These are phyloP conservation scores for Patella depressa DNA, from an alignment of 2,888 invertebrate genomes.

Conservation along the genomic window DNA sequence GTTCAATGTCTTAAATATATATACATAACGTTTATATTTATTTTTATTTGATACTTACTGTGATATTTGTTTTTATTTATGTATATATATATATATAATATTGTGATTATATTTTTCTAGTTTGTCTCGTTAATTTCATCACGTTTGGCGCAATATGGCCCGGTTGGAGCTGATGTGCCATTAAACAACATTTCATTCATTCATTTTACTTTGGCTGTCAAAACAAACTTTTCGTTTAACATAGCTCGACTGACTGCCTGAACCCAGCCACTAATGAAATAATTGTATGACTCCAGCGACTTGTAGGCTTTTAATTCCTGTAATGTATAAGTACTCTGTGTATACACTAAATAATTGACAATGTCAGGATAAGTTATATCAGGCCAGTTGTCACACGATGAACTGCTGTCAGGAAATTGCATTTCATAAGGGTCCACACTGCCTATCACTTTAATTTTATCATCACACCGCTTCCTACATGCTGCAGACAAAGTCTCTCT, in stretches of 20 bases:
- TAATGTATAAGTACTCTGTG: background rate
- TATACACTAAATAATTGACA: background rate
- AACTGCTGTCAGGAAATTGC: background rate
- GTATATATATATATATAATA: no score
- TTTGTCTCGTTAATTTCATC: no score
- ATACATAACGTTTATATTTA: no score
- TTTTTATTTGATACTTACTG: no score
- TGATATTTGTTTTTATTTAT: no score
- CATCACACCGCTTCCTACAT: background rate
- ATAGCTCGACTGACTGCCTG: background rate
- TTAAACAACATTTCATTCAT: no score
- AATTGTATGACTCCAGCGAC: background rate
- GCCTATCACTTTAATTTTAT: background rate
- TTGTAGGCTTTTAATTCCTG: background rate
- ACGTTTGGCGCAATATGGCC: no score
- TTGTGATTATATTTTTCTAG: no score
- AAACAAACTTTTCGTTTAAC: background rate
- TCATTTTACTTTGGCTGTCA: slow-evolving; percentile 2
- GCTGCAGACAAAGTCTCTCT: background rate
- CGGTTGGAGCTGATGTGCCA: no score
- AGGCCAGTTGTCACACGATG: background rate
- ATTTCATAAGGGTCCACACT: background rate
- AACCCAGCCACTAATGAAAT: background rate
- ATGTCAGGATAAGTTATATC: background rate
- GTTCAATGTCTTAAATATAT: no score